phyloP scores from a whole-genome alignment of 1,140 invertebrate species.

The Archivesica marissinica region DNA sequence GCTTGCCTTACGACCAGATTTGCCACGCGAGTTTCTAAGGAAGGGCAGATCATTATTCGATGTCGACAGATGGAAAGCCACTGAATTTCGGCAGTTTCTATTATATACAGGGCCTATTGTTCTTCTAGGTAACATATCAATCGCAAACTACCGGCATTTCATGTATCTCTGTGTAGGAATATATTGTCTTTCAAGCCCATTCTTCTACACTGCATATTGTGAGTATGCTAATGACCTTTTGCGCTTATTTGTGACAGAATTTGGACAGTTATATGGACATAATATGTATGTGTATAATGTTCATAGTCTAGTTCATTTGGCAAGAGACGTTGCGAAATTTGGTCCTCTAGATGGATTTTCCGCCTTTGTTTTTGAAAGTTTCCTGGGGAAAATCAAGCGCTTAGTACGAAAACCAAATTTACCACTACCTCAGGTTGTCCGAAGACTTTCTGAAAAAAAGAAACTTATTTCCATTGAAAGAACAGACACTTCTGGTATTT shows the following conservation, averaged over 20 bases:
- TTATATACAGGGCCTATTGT: conserved; percentile 60
- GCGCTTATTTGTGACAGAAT: conserved; percentile 41
- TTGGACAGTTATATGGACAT: conserved; percentile 49
- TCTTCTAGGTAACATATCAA: conserved; percentile 11
- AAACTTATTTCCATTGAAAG: too few relatives aligned
- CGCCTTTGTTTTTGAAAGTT: conserved; percentile 63
- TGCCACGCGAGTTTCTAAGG: conserved; percentile 78
- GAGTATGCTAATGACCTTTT: conserved; percentile 51
- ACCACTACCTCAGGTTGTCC: conserved; percentile 55
- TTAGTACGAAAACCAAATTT: conserved; percentile 59
- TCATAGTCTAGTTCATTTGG: conserved; percentile 55
- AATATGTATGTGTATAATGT: conserved; percentile 60
- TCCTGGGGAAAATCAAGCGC: conserved; percentile 48
- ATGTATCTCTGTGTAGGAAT: conserved; percentile 51
- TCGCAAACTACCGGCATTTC: conserved; percentile 41
- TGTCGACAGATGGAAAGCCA: conserved; percentile 83
- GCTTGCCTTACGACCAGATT: conserved; percentile 63
- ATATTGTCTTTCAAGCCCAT: conserved; percentile 65
- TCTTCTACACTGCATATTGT: conserved; percentile 31
- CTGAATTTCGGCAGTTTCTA: conserved; percentile 82
- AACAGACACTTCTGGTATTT: not conserved
- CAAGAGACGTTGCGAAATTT: conserved; percentile 44
- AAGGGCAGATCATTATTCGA: conserved; percentile 81
- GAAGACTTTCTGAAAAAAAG: conserved; percentile 56
- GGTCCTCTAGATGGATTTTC: conserved; percentile 54